These are phyloP conservation scores for Aporrectodea caliginosa DNA, from an alignment of 1,140 invertebrate species.

Conservation along the genomic window DNA sequence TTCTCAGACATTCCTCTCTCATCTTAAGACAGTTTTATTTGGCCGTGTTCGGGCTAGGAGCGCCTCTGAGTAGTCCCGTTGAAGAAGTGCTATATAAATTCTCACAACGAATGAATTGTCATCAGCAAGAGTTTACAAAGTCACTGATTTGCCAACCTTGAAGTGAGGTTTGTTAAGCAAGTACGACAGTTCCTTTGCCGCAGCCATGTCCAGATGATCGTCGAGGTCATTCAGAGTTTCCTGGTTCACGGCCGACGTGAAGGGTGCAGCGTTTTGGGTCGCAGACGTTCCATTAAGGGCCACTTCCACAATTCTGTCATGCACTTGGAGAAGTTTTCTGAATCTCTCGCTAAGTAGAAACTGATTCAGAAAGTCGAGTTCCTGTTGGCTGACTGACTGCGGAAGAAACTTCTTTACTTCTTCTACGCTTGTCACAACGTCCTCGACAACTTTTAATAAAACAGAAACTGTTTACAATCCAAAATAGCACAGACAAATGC, in stretches of 20 bases:
- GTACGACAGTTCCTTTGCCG: slow-evolving; percentile 39
- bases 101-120: too few relatives aligned
- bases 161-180: slow-evolving; percentile 43
- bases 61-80: too few relatives aligned
- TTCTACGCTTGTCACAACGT: not conserved
- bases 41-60: too few relatives aligned
- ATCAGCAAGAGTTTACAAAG: too few relatives aligned
- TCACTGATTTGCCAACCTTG: slow-evolving; percentile 40
- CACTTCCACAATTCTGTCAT: not conserved
- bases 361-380: not conserved
- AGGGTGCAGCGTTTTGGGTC: not conserved
- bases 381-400: not conserved
- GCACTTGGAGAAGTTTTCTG: not conserved
- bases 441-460: not conserved
- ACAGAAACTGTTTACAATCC: too few relatives aligned
- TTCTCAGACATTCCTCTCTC: too few relatives aligned
- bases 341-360: not conserved
- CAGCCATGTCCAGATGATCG: not conserved
- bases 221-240: not conserved
- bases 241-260: not conserved
- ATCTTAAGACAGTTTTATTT: too few relatives aligned
- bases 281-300: not conserved
- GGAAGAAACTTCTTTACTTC: not conserved
- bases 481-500: too few relatives aligned
- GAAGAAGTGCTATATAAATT: too few relatives aligned